A percentile compares a stretch with the other conserved stretches of the same genome.
Evolutionary conservation across 1,140 invertebrate genomes (phyloP).

Genomic region (Aplysia californica): DNA sequence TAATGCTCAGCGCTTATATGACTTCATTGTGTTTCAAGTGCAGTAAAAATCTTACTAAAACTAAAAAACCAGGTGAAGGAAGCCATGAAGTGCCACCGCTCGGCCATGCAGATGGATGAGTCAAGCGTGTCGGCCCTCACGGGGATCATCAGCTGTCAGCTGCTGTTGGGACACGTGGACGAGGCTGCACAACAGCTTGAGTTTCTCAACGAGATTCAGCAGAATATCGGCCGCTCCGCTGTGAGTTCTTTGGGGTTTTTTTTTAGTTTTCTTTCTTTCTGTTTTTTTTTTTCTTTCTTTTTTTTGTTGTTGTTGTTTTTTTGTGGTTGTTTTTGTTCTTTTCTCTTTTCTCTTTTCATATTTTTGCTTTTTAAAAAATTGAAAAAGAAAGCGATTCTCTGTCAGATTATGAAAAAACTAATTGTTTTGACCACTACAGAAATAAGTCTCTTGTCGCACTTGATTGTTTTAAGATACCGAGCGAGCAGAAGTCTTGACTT

Average conservation of each 20-base stretch:
- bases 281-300: no score
- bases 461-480: no score
- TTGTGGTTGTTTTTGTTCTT: no score
- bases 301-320: no score
- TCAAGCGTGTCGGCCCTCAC: constrained; percentile 81
- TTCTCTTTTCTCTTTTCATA: no score
- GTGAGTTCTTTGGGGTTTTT: no score
- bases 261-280: no score
- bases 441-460: background rate
- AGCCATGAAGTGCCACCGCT: constrained; percentile 82
- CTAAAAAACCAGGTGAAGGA: constrained; percentile 76
- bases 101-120: constrained; percentile 84
- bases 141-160: constrained; percentile 85
- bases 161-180: constrained; percentile 71
- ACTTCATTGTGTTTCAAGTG: no score
- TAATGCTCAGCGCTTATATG: no score
- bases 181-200: constrained; percentile 88
- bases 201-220: constrained; percentile 85
- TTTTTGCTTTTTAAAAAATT: no score
- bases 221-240: constrained; percentile 70
- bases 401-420: background rate
- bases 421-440: background rate
- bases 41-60: no score
- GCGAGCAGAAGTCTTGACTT: no score
- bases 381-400: background rate